Percentiles rank a stretch among this genome's conserved stretches.
phyloP scores from a whole-genome alignment of 2,797 vertebrate species.

The Gephyroberyx darwinii region DNA sequence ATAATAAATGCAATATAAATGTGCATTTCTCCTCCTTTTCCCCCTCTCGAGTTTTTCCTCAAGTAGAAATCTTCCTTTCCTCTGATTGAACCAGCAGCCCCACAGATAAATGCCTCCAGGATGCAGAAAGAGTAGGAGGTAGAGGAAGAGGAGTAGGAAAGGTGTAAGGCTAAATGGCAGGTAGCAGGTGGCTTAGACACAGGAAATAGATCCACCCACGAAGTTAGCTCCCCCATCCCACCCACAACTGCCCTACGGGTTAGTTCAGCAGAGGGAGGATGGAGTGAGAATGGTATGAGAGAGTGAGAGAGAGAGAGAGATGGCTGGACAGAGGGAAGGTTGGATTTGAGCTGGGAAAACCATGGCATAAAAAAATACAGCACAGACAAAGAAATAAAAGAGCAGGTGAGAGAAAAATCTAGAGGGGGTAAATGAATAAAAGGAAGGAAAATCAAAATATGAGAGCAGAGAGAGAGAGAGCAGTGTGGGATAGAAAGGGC shows the following conservation, averaged over 20 bases:
- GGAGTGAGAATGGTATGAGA: constrained; percentile 14
- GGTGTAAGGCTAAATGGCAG: constrained; percentile 57
- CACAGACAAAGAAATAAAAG: neutral
- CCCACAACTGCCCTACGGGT: constrained; percentile 42
- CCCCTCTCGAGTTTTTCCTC: too few species aligned
- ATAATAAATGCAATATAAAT: neutral
- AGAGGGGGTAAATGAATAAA: neutral
- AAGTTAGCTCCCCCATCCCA: constrained; percentile 4
- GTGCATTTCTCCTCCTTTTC: neutral
- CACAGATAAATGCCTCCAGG: constrained; percentile 34
- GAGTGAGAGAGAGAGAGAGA: neutral
- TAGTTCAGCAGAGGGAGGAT: constrained; percentile 12
- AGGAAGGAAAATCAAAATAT: neutral
- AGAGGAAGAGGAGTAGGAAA: constrained; percentile 32
- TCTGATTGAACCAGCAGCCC: constrained; percentile 15
- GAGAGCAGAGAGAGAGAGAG: neutral
- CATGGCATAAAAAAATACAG: constrained; percentile 22
- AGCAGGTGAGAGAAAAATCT: neutral
- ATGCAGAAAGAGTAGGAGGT: constrained; percentile 18
- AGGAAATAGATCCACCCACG: constrained; percentile 59
- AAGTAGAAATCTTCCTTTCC: constrained; percentile 29
- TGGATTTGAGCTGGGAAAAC: neutral
- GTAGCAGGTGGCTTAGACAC: constrained; percentile 37
- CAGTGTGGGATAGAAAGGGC: neutral
- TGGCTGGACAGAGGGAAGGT: neutral